Evolutionary conservation across 2,888 invertebrate species (phyloP).

Genomic region (Archips xylosteana): DNA sequence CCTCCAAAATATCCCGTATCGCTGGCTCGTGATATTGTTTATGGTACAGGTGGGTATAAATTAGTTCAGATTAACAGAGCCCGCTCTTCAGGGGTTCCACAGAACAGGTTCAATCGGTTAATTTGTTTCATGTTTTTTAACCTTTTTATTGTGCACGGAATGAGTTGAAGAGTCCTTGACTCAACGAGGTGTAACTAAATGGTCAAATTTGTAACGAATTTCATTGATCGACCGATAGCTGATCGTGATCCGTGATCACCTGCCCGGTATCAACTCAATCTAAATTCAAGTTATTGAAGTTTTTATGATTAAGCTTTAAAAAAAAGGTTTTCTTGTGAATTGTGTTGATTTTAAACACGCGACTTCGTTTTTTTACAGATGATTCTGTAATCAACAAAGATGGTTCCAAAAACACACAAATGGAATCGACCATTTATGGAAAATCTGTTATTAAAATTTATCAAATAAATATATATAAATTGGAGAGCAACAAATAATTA

Average conservation of each 20-base stretch:
- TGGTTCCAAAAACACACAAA: background rate
- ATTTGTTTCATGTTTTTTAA: constrained; percentile 77
- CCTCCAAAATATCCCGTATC: constrained; percentile 64
- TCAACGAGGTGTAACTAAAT: constrained; percentile 85
- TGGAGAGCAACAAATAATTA: no score
- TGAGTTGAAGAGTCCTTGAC: constrained; percentile 81
- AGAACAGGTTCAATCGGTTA: constrained; percentile 81
- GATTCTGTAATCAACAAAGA: background rate
- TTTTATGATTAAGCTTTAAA: constrained; percentile 49
- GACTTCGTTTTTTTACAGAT: background rate
- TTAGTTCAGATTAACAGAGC: constrained; percentile 80
- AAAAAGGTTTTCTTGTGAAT: constrained; percentile 16
- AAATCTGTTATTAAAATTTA: no score
- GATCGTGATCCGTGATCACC: constrained; percentile 75
- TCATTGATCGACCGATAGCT: constrained; percentile 68
- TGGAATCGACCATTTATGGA: no score
- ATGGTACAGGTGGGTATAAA: constrained; percentile 80
- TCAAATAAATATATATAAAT: no score
- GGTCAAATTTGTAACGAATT: constrained; percentile 82
- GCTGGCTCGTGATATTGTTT: constrained; percentile 73
- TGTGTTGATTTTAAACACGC: constrained; percentile 25
- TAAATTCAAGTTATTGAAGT: constrained; percentile 78
- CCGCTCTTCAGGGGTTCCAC: constrained; percentile 81
- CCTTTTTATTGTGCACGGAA: constrained; percentile 72
- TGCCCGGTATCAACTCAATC: constrained; percentile 74